These are phyloP conservation scores for Cyclura pinguis DNA, from an alignment of 2,797 vertebrate genomes.

Conservation along the genomic window DNA sequence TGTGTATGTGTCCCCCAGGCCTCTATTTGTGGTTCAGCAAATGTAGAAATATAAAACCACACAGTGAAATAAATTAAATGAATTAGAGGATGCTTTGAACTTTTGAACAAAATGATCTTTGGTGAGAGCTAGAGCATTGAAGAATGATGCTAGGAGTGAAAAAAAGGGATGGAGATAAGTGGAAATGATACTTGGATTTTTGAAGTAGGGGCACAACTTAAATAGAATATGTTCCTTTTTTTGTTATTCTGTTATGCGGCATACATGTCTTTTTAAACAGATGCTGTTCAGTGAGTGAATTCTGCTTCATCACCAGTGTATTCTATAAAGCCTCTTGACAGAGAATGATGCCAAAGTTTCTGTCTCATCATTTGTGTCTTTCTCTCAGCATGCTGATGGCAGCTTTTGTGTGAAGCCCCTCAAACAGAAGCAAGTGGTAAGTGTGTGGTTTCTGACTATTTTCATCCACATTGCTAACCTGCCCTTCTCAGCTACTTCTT, in stretches of 20 bases:
- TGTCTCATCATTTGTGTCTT: slow-evolving; percentile 2
- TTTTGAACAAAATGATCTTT: background rate
- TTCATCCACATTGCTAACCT: too few relatives aligned
- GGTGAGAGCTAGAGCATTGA: background rate
- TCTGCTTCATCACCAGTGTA: background rate
- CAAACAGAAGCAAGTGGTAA: slow-evolving; percentile 99
- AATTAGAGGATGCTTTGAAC: background rate
- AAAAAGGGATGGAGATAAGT: slow-evolving; percentile 6
- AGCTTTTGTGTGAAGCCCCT: slow-evolving; percentile 97
- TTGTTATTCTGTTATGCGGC: background rate
- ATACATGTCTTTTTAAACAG: background rate
- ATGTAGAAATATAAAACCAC: background rate
- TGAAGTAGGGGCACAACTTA: background rate
- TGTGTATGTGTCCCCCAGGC: background rate
- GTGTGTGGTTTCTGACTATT: slow-evolving; percentile 42
- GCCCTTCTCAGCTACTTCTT: too few relatives aligned
- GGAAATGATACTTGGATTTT: background rate
- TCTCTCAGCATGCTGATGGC: slow-evolving; percentile 90
- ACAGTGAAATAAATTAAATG: background rate
- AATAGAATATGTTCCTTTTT: slow-evolving; percentile 4
- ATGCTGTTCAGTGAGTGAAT: background rate
- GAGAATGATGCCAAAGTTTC: background rate
- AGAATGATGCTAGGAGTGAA: background rate
- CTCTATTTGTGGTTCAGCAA: background rate
- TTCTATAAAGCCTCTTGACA: background rate